phyloP scores from a whole-genome alignment of 2,797 vertebrate species.

The Melanogrammus aeglefinus region DNA sequence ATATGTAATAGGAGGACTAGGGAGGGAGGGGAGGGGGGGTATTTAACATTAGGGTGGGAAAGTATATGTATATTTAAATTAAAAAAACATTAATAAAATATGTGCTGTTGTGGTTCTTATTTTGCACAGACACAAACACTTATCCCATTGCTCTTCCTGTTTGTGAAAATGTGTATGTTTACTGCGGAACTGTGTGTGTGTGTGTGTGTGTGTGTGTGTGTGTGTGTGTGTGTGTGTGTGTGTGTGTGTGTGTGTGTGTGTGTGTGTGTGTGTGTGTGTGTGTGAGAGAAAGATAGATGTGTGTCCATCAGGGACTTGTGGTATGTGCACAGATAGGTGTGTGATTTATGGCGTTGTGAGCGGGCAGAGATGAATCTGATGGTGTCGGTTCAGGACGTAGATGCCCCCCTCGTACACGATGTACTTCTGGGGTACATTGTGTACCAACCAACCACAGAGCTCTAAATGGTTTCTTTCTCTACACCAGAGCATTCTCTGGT shows the following conservation, averaged over 20 bases:
- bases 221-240: too few relatives aligned
- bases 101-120: constrained; percentile 30
- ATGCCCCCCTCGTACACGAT: too few relatives aligned
- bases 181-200: neutral
- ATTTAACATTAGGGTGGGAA: constrained; percentile 62
- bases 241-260: too few relatives aligned
- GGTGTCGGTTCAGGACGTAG: too few relatives aligned
- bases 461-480: neutral
- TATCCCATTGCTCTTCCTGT: too few relatives aligned
- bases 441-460: neutral
- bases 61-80: constrained; percentile 78
- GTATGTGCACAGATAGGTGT: neutral
- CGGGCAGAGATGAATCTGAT: too few relatives aligned
- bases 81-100: constrained; percentile 65
- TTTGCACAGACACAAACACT: neutral
- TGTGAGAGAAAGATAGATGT: too few relatives aligned
- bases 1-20: neutral
- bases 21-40: constrained; percentile 47
- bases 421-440: too few relatives aligned
- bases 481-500: too few relatives aligned
- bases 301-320: neutral
- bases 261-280: too few relatives aligned
- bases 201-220: too few relatives aligned
- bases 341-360: neutral
- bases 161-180: neutral